Conservation (phyloP, 2,113 vertebrate species). For the Datnioides undecimradiatus region DNA sequence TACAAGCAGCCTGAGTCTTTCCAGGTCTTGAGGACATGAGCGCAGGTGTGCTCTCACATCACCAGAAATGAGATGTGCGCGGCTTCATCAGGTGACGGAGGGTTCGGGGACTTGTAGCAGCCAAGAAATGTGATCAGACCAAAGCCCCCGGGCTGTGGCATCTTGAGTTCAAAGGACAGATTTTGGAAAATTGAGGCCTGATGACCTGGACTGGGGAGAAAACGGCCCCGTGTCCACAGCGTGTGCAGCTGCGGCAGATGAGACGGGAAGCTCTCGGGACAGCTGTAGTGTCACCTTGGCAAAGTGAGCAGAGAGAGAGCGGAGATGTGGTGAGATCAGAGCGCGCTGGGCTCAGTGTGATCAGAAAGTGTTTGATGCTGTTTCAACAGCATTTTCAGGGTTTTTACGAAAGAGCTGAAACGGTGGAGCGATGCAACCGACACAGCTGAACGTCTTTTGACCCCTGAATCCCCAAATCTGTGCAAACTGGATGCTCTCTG, state of each 20-base stretch:
- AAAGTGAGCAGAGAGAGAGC: neutral
- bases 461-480: no score
- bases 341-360: no score
- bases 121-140: neutral
- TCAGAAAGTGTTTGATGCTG: no score
- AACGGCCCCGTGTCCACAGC: conserved; percentile 43
- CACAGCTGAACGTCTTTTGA: no score
- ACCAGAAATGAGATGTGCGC: neutral
- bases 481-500: no score
- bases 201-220: conserved; percentile 61
- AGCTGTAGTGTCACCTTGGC: conserved; percentile 11
- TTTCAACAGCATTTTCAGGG: no score
- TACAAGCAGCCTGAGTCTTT: conserved; percentile 24
- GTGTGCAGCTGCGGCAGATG: conserved; percentile 63
- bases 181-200: conserved; percentile 56
- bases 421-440: no score
- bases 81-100: neutral
- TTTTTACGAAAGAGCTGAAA: no score
- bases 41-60: conserved; percentile 52
- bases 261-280: neutral
- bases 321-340: neutral
- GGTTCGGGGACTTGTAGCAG: conserved; percentile 16
- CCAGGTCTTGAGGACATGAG: conserved; percentile 49
- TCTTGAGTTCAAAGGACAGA: conserved; percentile 61
- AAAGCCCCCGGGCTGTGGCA: conserved; percentile 34